Evolutionary conservation across 1,140 invertebrate genomes (phyloP), one percentile per base, ranked within the genome.

Genomic region (Caenorhabditis inopinata): DNA sequence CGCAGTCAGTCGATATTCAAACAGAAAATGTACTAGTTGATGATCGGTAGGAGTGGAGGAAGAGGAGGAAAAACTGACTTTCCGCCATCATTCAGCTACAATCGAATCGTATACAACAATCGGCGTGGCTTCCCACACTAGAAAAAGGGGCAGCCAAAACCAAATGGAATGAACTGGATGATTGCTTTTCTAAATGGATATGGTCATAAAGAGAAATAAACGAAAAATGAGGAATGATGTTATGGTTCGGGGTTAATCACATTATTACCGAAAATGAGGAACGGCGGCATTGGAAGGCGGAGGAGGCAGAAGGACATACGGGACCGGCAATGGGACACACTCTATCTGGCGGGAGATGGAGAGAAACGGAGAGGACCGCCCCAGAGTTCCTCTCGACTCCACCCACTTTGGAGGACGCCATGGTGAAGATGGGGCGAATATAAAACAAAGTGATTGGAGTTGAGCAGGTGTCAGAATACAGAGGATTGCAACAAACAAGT

Each of bases 251-350:
- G 58, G 58, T 68, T 68, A 68, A 68, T 68, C 58, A 68, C 58
- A 68, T 68, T 68, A 68, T 68, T 68, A 68, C 58, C 58, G 58
- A 68, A 68, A 68, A 68, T 68, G 58, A 68, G 58, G 58, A 68
- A 68, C 58, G 58, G 58, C 58, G 58, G 58, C 35, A 62, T 62
- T 62, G 29, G 27, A 32, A 62, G 27, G 23, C 21, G 23, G 32
- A 68, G 38, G 58, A 42, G 58, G 7, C 29, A 32, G 58, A 14
- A 68, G 29, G 58, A 21, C 25, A 68, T 9, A 51, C n/a, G 48
- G 48, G n/a, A 51, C 48, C 21, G 48, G 48, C 48, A 23, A 12
- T 9, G 58, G 12, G 58, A 68, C 58, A 68, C 38, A 42, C 38
- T 7, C 14, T 42, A 16, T 68, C 32, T 68, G 58, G 35, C 35